phyloP scores from a whole-genome alignment of 2,797 vertebrate genomes.

The Lithobates pipiens region DNA sequence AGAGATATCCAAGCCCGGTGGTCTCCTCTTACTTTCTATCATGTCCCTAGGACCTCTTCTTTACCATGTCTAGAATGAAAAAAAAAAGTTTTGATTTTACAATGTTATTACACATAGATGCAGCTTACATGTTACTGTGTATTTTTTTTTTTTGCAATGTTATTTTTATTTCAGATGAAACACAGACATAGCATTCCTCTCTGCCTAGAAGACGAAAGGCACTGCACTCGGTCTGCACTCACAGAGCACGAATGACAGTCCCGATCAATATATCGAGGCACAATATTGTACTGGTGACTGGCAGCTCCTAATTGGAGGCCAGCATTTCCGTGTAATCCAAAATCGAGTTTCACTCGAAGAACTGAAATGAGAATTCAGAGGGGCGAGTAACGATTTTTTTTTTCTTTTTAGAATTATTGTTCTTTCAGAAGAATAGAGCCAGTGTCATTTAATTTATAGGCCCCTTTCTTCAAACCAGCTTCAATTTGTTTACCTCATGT shows the following conservation, averaged over 20 bases:
- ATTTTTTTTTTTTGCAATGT: not conserved
- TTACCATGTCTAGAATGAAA: not conserved
- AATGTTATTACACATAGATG: not conserved
- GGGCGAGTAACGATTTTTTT: constrained; percentile 30
- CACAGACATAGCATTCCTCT: not conserved
- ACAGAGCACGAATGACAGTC: constrained; percentile 12
- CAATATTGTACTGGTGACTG: constrained; percentile 26
- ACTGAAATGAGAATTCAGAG: constrained; percentile 19
- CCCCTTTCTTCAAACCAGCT: not conserved
- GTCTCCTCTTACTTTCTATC: not conserved
- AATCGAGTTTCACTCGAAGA: constrained; percentile 25
- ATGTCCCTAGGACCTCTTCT: not conserved
- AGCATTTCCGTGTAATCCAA: constrained; percentile 33
- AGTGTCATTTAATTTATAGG: constrained; percentile 29
- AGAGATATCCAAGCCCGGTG: no score
- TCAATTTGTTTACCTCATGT: constrained; percentile 23
- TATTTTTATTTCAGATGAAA: not conserved
- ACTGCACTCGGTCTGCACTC: not conserved
- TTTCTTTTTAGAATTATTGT: constrained; percentile 45
- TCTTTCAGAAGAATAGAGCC: constrained; percentile 14
- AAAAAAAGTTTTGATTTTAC: not conserved
- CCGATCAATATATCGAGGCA: constrained; percentile 34
- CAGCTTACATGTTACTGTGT: not conserved
- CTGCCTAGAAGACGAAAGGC: not conserved
- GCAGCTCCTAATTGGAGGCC: constrained; percentile 28